These are phyloP conservation scores for Seladonia tumulorum DNA, from an alignment of 2,888 invertebrate genomes.

Conservation along the genomic window DNA sequence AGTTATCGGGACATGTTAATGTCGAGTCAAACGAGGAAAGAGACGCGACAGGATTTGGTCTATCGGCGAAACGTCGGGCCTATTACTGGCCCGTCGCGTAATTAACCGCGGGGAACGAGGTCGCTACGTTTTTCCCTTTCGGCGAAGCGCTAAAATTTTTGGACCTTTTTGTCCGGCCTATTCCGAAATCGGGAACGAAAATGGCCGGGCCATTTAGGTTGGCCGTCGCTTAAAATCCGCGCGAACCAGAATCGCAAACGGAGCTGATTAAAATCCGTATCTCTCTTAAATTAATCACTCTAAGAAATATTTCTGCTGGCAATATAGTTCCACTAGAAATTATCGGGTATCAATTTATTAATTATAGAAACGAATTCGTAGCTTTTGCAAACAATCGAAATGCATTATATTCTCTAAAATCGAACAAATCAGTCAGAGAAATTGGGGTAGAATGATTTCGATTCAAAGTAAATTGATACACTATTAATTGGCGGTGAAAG, in stretches of 20 bases:
- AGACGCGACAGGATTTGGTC: constrained; percentile 52
- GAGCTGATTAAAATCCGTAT: neutral
- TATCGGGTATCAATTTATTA: too few relatives aligned
- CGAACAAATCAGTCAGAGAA: too few relatives aligned
- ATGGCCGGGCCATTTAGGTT: constrained; percentile 40
- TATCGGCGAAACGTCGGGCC: constrained; percentile 63
- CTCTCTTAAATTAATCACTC: neutral
- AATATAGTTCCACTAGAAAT: too few relatives aligned
- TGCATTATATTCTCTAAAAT: too few relatives aligned
- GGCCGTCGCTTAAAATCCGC: constrained; percentile 36
- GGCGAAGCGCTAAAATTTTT: constrained; percentile 42
- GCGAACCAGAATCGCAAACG: constrained; percentile 17
- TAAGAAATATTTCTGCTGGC: neutral
- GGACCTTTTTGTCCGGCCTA: constrained; percentile 21
- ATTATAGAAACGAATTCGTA: too few relatives aligned
- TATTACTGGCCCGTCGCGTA: constrained; percentile 49
- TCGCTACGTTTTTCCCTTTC: constrained; percentile 50
- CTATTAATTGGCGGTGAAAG: neutral
- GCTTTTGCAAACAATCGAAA: too few relatives aligned
- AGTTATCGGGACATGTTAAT: neutral
- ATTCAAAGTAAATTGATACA: too few relatives aligned
- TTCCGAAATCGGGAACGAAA: constrained; percentile 54
- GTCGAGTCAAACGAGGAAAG: neutral
- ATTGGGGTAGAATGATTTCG: too few relatives aligned
- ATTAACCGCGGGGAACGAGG: constrained; percentile 66